These are phyloP conservation scores for Meiosimyza decipiens DNA, from an alignment of 2,888 invertebrate genomes.

Conservation along the genomic window DNA sequence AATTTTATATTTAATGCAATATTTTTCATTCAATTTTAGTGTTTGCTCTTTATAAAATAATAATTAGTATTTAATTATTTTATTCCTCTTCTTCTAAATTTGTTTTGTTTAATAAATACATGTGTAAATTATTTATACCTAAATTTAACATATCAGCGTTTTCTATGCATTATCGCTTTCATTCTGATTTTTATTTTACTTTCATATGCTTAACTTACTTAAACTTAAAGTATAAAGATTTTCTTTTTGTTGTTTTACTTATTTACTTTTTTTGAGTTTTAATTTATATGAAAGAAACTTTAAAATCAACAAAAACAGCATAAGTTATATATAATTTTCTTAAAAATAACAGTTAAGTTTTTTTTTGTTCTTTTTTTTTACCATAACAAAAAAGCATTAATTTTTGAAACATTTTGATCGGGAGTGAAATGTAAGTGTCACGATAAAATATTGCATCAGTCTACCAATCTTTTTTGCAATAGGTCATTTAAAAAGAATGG, in stretches of 20 bases:
- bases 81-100: background rate
- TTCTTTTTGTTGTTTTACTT: slow-evolving; percentile 1
- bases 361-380: no score
- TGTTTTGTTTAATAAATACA: no score
- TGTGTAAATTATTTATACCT: no score
- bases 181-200: slow-evolving; percentile 1
- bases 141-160: no score
- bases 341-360: slow-evolving; percentile 1
- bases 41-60: background rate
- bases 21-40: background rate
- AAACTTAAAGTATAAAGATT: slow-evolving; percentile 27
- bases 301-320: no score
- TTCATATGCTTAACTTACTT: slow-evolving; percentile 17
- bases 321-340: background rate
- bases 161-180: background rate
- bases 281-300: no score
- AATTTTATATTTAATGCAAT: slow-evolving; percentile 3
- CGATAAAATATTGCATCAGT: no score
- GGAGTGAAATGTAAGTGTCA: no score
- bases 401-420: no score
- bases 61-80: background rate
- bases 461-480: no score
- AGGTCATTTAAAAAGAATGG: no score
- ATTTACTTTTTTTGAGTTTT: slow-evolving; percentile 1
- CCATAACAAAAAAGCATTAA: no score